These are phyloP conservation scores for Dasyurus viverrinus DNA, from an alignment of 2,113 vertebrate genomes.

Conservation along the genomic window DNA sequence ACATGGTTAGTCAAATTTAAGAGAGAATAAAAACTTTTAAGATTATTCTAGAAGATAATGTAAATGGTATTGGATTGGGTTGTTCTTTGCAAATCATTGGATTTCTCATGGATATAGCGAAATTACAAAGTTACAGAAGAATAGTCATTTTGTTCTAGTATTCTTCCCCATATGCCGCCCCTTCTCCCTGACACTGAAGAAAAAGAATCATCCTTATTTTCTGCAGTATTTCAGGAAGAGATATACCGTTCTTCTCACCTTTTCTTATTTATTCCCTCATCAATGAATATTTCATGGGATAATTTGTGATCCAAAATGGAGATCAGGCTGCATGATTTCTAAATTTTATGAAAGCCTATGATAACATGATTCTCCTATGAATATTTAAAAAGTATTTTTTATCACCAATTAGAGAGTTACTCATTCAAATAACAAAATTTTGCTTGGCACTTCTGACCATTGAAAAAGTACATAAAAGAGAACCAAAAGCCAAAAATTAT, in stretches of 20 bases:
- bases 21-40: slow-evolving; percentile 5
- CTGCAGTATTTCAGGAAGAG: not conserved
- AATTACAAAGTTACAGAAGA: not conserved
- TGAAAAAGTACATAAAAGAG: not conserved
- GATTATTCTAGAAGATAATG: not conserved
- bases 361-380: not conserved
- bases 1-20: slow-evolving; percentile 18
- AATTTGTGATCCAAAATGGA: not conserved
- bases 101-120: not conserved
- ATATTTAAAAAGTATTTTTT: not conserved
- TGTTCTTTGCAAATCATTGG: slow-evolving; percentile 8
- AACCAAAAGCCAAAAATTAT: not conserved
- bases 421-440: not conserved
- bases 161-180: not conserved
- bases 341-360: not conserved
- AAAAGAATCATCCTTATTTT: slow-evolving; percentile 1
- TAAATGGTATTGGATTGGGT: not conserved
- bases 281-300: not conserved
- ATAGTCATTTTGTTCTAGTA: not conserved
- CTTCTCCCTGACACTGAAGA: not conserved
- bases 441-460: not conserved
- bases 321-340: not conserved
- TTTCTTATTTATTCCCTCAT: not conserved
- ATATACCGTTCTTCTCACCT: not conserved
- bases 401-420: not conserved